phyloP scores from a whole-genome alignment of 2,113 vertebrate genomes.

The Anguilla japonica region DNA sequence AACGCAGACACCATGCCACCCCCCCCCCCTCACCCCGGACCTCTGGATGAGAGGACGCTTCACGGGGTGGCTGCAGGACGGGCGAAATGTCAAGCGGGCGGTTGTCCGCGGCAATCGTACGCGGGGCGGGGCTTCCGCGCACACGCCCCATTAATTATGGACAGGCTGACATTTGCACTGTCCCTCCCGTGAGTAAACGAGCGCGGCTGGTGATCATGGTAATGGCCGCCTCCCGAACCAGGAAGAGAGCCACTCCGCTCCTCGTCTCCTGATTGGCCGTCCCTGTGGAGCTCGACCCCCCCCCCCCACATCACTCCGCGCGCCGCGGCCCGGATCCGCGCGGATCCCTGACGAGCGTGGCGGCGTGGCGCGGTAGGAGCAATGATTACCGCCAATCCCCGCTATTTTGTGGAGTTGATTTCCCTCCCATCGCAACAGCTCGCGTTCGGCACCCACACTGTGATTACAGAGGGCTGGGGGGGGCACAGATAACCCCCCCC shows the following conservation, averaged over 20 bases:
- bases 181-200: not conserved
- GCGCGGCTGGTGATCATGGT: not conserved
- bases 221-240: not conserved
- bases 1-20: not conserved
- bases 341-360: not conserved
- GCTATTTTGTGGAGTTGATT: not conserved
- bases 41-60: not conserved
- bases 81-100: not conserved
- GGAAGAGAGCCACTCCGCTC: not conserved
- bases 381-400: not conserved
- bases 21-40: not conserved
- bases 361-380: too few relatives aligned
- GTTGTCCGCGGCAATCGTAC: not conserved
- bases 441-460: not conserved
- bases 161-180: not conserved
- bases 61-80: not conserved
- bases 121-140: not conserved
- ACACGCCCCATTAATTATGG: not conserved
- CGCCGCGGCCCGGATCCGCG: not conserved
- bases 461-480: not conserved
- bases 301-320: too few relatives aligned
- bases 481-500: not conserved
- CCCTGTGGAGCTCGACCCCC: too few relatives aligned
- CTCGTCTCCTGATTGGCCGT: not conserved
- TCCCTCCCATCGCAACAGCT: not conserved